phyloP scores from a whole-genome alignment of 1,140 invertebrate genomes.

The Halictus rubicundus region DNA sequence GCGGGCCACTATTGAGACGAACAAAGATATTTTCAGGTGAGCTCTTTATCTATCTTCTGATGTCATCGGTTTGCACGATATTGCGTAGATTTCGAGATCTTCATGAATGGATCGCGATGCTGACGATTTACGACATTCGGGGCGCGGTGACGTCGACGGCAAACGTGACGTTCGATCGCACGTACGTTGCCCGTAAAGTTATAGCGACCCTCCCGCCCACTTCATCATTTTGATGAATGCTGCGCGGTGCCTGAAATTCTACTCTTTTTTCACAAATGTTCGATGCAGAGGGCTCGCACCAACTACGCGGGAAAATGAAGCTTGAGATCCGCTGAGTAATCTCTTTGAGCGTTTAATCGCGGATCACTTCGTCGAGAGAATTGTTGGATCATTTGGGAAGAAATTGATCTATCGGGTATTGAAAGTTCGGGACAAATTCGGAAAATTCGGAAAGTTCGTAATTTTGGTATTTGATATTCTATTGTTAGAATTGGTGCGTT shows the following conservation, averaged over 20 bases:
- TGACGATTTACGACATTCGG: slow-evolving; percentile 1
- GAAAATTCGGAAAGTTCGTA: no score
- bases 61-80: slow-evolving; percentile 29
- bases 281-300: neutral
- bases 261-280: neutral
- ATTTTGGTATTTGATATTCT: no score
- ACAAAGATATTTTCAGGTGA: slow-evolving; percentile 29
- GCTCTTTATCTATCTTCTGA: slow-evolving; percentile 38
- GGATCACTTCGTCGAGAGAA: no score
- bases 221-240: slow-evolving; percentile 14
- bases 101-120: slow-evolving; percentile 36
- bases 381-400: no score
- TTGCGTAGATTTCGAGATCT: slow-evolving; percentile 31
- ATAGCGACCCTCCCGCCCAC: neutral
- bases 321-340: no score
- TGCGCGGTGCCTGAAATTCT: neutral
- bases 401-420: no score
- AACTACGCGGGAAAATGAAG: neutral
- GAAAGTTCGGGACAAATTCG: no score
- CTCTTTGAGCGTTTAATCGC: no score
- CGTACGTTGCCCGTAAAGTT: slow-evolving; percentile 29
- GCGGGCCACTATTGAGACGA: neutral
- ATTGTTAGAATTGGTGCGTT: no score
- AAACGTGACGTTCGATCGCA: slow-evolving; percentile 30
- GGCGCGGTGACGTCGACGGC: slow-evolving; percentile 12